Evolutionary conservation across 1,140 invertebrate genomes (phyloP), one percentile per base, ranked within the genome.

Genomic region (Cyclina sinensis): DNA sequence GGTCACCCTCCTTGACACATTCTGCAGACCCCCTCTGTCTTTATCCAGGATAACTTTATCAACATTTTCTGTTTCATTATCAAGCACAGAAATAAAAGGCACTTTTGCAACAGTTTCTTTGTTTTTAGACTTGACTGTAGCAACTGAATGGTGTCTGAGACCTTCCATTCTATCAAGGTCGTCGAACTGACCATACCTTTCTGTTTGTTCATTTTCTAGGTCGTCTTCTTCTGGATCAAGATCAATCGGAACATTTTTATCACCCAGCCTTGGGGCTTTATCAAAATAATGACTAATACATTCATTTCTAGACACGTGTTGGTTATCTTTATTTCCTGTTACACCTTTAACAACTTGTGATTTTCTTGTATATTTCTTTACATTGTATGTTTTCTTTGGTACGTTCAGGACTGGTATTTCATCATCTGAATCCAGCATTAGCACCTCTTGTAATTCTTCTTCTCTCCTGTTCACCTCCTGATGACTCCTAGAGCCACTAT

Each of bases 401-500:
- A 18, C 32, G 18, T 35, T 70, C 24, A 70, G 2, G 18, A 70
- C 65, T 12, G 32, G 21, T 18, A 37, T 14, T n/a, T 86, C 85
- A 68, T 80, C 76, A 48, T 70, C 62, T 27, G 85, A 80, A 51
- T 80, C 85, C 2, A 79, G 35, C 1, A 27, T 59, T 27, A 80
- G 21, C 24, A 87, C 35, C 70, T 68, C 81, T 9, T 83, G 32
- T 1, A 76, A 18, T 39, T 51, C 46, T 12, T 86, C 70, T 59
- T 70, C 62, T 51, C 21, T 48, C 21, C 51, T 24, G 24, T 32
- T 59, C 5, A 7, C 57, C 14, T 51, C 21, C 32, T 16, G 9
- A 27, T 73, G 14, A 0, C 11, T n/a, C 37, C 3, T 68, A 46
- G 32, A 9, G n/a, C 11, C 24, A 1, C 9, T n/a, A 3, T 30